Evolutionary conservation across 2,888 invertebrate species (phyloP), one percentile per base, ranked within the genome.

Genomic region (Diachrysia chrysitis): DNA sequence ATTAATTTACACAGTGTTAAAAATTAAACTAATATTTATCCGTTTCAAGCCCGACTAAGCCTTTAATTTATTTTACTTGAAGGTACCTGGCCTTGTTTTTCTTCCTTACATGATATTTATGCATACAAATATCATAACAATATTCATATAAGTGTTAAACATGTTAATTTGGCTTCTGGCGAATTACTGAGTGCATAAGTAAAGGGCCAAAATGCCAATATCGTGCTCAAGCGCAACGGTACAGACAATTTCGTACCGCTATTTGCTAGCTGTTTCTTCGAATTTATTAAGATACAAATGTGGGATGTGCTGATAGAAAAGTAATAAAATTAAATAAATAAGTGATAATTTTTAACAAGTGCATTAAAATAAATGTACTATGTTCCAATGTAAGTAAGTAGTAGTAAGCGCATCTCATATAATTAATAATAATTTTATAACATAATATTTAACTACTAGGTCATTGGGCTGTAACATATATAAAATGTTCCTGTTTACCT

Each of bases 141-240:
- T 21, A 9, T 55, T 12, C 53, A 42, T 37, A 19, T 12, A 32
- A 42, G 48, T 59, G 19, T 51, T 53, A 32, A 55, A 42, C 55
- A 63, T 58, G 58, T 17, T 25, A 19, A 6, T 61, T 63, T 35
- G 12, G 57, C 67, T 69, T 66, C 58, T 71, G 62, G 58, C 64
- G 29, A 59, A 62, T 66, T 66, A 72, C 72, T 71, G 62, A 62
- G 68, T 55, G 66, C 74, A 78, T 77, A 77, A 76, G 77, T 78
- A 75, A 79, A 80, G 81, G 79, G 72, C 72, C 64, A 16, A 88
- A 87, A 88, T 88, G 87, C 73, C 87, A 86, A 76, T 51, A 79
- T 83, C 88, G 87, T 88, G 88, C 80, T 75, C 83, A 32, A 58
- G 80, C 76, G 79, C 83, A 78, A 73, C 68, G 51, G 64, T 46